These are phyloP conservation scores for Metopia argyrocephala DNA, from an alignment of 2,888 invertebrate genomes.

Conservation along the genomic window DNA sequence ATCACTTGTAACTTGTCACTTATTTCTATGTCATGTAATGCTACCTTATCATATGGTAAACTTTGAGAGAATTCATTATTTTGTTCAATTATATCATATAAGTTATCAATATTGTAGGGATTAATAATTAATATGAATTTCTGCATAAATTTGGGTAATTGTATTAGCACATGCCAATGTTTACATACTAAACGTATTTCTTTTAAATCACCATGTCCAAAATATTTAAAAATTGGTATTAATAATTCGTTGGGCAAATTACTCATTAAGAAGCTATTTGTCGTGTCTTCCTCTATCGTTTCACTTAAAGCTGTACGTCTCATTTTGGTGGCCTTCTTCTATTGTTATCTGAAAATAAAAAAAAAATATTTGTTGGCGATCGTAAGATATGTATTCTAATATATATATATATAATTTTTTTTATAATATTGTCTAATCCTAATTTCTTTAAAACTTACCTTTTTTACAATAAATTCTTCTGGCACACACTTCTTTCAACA, in stretches of 20 bases:
- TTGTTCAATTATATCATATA: constrained; percentile 9
- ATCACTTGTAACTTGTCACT: constrained; percentile 58
- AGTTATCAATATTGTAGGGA: constrained; percentile 64
- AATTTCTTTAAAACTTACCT: too few relatives aligned
- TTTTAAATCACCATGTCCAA: constrained; percentile 71
- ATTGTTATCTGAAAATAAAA: too few relatives aligned
- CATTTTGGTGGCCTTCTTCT: too few relatives aligned
- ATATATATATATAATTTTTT: too few relatives aligned
- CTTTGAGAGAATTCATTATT: constrained; percentile 3
- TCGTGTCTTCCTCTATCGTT: background rate
- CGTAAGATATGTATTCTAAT: too few relatives aligned
- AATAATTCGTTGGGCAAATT: constrained; percentile 72
- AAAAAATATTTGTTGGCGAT: too few relatives aligned
- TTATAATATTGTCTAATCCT: too few relatives aligned
- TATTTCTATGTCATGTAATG: constrained; percentile 56
- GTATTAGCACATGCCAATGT: constrained; percentile 69
- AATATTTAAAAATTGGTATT: constrained; percentile 70
- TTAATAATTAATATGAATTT: constrained; percentile 68
- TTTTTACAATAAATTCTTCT: too few relatives aligned
- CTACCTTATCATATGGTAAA: constrained; percentile 58
- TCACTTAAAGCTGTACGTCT: background rate
- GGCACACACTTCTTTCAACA: too few relatives aligned
- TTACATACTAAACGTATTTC: constrained; percentile 70
- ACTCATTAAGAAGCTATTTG: background rate
- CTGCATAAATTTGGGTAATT: constrained; percentile 66